phyloP scores from a whole-genome alignment of 2,113 vertebrate genomes.

The Myiozetetes cayanensis region DNA sequence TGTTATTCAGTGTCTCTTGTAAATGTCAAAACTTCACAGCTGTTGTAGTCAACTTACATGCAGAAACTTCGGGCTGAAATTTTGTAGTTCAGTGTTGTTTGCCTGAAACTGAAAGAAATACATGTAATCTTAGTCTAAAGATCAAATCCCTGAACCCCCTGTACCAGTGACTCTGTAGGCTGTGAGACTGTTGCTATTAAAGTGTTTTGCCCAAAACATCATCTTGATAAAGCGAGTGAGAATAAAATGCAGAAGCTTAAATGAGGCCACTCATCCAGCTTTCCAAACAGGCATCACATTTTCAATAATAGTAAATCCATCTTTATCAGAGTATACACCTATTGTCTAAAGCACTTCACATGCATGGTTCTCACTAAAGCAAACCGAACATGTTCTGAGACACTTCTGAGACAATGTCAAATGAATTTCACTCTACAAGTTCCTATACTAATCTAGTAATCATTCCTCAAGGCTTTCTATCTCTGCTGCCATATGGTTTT shows the following conservation, averaged over 20 bases:
- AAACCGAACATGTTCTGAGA: not conserved
- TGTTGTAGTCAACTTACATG: not conserved
- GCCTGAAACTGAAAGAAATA: not conserved
- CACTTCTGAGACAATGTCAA: not conserved
- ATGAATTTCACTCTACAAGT: not conserved
- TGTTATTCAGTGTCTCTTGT: not conserved
- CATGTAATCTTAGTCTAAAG: not conserved
- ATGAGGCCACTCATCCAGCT: not conserved
- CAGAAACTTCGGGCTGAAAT: not conserved
- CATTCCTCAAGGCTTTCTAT: not conserved
- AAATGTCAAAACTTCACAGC: not conserved
- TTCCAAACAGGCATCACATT: not conserved
- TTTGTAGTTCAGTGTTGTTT: not conserved
- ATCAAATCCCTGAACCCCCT: not conserved
- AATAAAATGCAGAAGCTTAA: not conserved
- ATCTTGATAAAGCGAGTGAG: not conserved
- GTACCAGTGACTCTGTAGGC: not conserved
- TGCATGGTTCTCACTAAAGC: not conserved
- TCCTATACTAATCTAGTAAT: not conserved
- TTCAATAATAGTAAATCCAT: not conserved
- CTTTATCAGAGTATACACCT: not conserved
- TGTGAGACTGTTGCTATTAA: not conserved
- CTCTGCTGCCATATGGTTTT: not conserved
- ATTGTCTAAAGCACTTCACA: not conserved
- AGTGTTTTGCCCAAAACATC: not conserved